Evolutionary conservation across 2,113 vertebrate species (phyloP), one percentile per base, ranked within the genome.

Genomic region (Pampusana beccarii): DNA sequence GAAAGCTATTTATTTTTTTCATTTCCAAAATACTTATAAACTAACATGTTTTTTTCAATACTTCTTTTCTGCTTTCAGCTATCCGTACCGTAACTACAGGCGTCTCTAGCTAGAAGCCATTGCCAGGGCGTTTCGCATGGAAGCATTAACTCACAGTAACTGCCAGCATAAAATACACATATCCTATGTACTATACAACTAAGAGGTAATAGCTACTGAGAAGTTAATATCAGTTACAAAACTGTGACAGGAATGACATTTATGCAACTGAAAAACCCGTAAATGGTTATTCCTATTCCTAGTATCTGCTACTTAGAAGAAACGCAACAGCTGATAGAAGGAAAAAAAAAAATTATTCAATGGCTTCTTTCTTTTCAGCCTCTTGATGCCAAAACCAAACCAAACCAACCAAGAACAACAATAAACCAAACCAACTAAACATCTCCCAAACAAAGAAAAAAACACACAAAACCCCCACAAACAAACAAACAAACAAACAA

Each of bases 401-500:
- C 4, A 31, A 44, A 50, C 21, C 40, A 44, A 44, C 10, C 13
- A 46, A 46, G 18, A 19, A 46, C 2, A 61, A 42, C 10, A 66
- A 23, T 10, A 73, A 86, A 10, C 14, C 8, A 46, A 67, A 36
- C 1, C 3, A 61, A 42, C 9, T 6, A 23, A 51, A 51, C 24
- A 23, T 51, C 50, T 24, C 44, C 44, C 44, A 46, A 46, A 46
- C 24, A 51, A 25, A 51, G 7, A 42, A 16, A 51, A 26, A 51
- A 51, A 15, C 25, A 14, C 3, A 53, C 23, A 51, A 51, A 51
- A 26, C 25, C 23, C 11, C 46, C n/a, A 10, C 2, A 46, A 38
- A 24, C 16, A 36, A 13, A 11, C 0, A 46, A 38, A 24, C 16
- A 36, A 13, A 11, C 0, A 31, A 14, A 3, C 16, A 15, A 23